Conservation (phyloP, 2,797 vertebrate species). For the Pangasius krempfi region DNA sequence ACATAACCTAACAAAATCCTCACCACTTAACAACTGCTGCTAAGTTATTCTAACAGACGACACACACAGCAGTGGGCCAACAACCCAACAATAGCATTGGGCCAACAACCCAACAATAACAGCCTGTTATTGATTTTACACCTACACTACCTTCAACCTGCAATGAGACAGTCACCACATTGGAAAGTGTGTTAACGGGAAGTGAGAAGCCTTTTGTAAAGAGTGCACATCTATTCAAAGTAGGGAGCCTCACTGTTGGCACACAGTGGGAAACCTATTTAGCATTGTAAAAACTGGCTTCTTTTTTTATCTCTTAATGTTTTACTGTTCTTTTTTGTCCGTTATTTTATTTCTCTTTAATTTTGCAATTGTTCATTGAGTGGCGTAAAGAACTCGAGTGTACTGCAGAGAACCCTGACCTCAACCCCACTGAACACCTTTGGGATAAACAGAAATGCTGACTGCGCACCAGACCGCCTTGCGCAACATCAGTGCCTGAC, state of each 20-base stretch:
- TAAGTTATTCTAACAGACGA: neutral
- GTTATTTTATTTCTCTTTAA: neutral
- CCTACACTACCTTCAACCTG: neutral
- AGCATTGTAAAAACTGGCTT: neutral
- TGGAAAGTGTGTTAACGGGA: constrained; percentile 4
- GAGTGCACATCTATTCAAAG: neutral
- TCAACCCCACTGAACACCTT: neutral
- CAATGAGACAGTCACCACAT: neutral
- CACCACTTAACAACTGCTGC: constrained; percentile 20
- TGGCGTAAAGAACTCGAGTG: neutral
- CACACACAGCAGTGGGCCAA: neutral
- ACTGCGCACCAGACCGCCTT: neutral
- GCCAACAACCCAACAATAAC: neutral
- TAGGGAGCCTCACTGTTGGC: neutral
- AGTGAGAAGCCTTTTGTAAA: neutral
- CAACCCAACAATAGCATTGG: neutral
- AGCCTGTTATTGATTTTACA: neutral
- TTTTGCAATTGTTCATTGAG: neutral
- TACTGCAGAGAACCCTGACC: neutral
- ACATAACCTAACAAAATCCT: constrained; percentile 31
- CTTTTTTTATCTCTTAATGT: neutral
- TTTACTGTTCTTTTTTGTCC: constrained; percentile 1
- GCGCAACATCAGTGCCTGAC: neutral
- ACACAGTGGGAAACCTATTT: constrained; percentile 10
- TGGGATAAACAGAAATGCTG: neutral